These are phyloP conservation scores for Ctenopoma multispine DNA, from an alignment of 2,797 vertebrate genomes.

Conservation along the genomic window DNA sequence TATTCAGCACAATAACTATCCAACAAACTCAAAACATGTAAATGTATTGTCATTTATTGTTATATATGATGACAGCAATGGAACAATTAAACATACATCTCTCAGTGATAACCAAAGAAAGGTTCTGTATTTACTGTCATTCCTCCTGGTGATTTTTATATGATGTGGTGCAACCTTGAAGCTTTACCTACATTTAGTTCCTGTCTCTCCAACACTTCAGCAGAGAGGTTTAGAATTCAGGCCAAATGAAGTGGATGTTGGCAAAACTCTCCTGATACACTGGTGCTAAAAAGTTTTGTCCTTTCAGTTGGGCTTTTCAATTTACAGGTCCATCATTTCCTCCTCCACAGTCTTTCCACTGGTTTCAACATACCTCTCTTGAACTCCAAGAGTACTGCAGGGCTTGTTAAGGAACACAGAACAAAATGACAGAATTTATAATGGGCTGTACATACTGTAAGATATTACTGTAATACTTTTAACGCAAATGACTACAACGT, in stretches of 20 bases:
- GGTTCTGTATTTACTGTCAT: constrained; percentile 14
- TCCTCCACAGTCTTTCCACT: constrained; percentile 87
- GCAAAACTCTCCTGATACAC: constrained; percentile 29
- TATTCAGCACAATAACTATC: background rate
- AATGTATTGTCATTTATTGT: background rate
- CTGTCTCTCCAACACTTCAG: constrained; percentile 21
- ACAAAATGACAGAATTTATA: background rate
- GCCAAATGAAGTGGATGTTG: constrained; percentile 54
- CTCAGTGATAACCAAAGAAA: background rate
- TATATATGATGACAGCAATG: background rate
- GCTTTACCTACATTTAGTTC: constrained; percentile 40
- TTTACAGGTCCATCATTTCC: constrained; percentile 88
- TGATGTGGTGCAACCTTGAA: constrained; percentile 44
- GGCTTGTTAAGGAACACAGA: constrained; percentile 84
- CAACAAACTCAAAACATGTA: background rate
- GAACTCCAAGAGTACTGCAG: constrained; percentile 90
- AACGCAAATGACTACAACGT: background rate
- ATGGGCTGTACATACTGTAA: background rate
- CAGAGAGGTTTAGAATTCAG: constrained; percentile 44
- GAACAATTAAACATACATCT: background rate
- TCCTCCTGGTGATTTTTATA: constrained; percentile 19
- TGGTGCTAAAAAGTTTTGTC: constrained; percentile 42
- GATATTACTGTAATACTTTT: background rate
- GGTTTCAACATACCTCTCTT: constrained; percentile 91
- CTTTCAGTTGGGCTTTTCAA: constrained; percentile 38